Conservation (phyloP, 2,797 vertebrate species). For the Urosaurus nigricauda region DNA sequence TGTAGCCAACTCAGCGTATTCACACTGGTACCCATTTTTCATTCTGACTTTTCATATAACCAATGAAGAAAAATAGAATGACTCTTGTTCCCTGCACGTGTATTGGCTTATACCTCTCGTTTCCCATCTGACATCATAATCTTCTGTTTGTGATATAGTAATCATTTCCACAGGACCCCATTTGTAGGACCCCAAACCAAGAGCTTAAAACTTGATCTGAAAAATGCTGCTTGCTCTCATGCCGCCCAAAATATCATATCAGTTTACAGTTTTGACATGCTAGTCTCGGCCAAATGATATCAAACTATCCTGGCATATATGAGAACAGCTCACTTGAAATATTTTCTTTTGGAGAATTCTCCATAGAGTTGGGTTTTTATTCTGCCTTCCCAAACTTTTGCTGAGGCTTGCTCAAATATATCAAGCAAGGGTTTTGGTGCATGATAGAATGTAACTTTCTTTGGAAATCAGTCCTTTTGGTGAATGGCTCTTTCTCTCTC, state of each 20-base stretch:
- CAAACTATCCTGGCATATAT: slow-evolving; percentile 58
- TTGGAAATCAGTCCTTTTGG: not conserved
- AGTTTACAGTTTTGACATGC: slow-evolving; percentile 62
- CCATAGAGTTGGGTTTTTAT: slow-evolving; percentile 49
- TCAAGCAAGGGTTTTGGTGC: slow-evolving; percentile 4
- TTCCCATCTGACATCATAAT: slow-evolving; percentile 72
- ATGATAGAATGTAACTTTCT: not conserved
- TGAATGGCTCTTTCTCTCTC: not conserved
- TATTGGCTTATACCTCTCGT: slow-evolving; percentile 64
- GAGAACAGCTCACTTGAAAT: slow-evolving; percentile 62
- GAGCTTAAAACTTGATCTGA: slow-evolving; percentile 64
- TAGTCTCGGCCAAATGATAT: slow-evolving; percentile 69
- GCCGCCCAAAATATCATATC: slow-evolving; percentile 62
- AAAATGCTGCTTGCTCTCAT: slow-evolving; percentile 63
- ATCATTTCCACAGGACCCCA: slow-evolving; percentile 54
- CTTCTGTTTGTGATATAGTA: slow-evolving; percentile 62
- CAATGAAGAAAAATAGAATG: slow-evolving; percentile 64
- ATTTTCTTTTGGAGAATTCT: slow-evolving; percentile 59
- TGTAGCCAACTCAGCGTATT: slow-evolving; percentile 48
- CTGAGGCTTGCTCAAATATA: slow-evolving; percentile 35
- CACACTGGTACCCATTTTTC: slow-evolving; percentile 45
- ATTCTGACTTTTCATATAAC: slow-evolving; percentile 54
- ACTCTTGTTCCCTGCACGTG: slow-evolving; percentile 57
- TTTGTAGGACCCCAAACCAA: slow-evolving; percentile 43
- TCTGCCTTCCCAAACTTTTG: slow-evolving; percentile 54